Conservation (phyloP, 2,888 invertebrate genomes). For the Halictus quadricinctus region DNA sequence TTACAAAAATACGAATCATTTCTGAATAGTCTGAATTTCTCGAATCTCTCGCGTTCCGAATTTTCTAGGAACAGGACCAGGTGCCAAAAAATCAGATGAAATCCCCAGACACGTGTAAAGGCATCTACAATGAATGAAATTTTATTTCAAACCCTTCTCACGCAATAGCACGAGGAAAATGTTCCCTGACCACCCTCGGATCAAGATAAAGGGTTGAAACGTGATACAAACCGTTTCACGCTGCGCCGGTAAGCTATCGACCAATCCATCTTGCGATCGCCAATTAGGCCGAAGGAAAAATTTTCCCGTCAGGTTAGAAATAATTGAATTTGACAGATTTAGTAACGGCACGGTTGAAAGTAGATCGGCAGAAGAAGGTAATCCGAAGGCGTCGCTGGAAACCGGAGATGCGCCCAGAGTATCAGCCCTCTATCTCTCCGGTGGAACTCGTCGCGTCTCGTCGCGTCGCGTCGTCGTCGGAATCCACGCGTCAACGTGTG, state of each 20-base stretch:
- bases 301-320: background rate
- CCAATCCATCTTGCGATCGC: background rate
- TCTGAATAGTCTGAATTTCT: background rate
- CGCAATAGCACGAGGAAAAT: background rate
- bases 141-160: background rate
- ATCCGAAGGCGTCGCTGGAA: background rate
- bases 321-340: background rate
- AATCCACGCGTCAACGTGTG: conserved; percentile 26
- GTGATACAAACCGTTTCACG: background rate
- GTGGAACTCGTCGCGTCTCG: background rate
- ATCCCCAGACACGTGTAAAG: background rate
- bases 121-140: no score
- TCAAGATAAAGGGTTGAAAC: background rate
- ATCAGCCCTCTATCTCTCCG: conserved; percentile 6
- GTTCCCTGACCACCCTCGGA: background rate
- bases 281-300: background rate
- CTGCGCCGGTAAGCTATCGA: background rate
- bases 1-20: no score
- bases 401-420: background rate
- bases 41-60: background rate
- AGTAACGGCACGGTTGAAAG: background rate
- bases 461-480: background rate
- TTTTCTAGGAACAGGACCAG: background rate
- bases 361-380: background rate
- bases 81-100: background rate